These are phyloP conservation scores for Pangasius mekongensis DNA, from an alignment of 2,797 vertebrate species.

Conservation along the genomic window DNA sequence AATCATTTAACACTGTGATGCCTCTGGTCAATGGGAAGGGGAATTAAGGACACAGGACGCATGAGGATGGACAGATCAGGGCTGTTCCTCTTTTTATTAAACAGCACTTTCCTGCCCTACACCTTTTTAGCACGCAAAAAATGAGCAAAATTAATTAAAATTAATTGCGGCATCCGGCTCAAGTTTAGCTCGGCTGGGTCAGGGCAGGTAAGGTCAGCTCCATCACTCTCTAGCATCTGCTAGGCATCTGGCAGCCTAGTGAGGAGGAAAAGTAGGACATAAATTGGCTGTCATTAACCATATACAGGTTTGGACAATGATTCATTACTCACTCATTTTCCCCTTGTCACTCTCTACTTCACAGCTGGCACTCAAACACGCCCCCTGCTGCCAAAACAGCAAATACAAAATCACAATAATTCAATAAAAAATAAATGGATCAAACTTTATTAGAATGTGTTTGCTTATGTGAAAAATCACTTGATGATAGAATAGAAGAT, in stretches of 20 bases:
- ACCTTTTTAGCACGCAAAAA: neutral
- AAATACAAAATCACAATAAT: neutral
- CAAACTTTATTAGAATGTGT: neutral
- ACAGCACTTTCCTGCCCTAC: neutral
- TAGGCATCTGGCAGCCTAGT: neutral
- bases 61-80: neutral
- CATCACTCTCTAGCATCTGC: neutral
- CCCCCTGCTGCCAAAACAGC: neutral
- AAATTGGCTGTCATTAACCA: neutral
- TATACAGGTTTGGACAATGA: neutral
- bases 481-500: neutral
- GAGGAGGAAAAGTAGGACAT: neutral
- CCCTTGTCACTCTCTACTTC: neutral
- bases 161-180: neutral
- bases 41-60: neutral
- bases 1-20: neutral
- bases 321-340: neutral
- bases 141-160: neutral
- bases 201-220: neutral
- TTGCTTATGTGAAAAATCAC: neutral
- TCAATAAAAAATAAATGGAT: neutral
- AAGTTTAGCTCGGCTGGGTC: neutral
- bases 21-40: neutral
- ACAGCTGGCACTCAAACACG: neutral
- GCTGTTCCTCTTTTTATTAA: neutral